Percentiles rank a stretch among this genome's conserved stretches.
These are phyloP conservation scores for Nomada lathburiana DNA, from an alignment of 2,888 invertebrate genomes.

Conservation along the genomic window DNA sequence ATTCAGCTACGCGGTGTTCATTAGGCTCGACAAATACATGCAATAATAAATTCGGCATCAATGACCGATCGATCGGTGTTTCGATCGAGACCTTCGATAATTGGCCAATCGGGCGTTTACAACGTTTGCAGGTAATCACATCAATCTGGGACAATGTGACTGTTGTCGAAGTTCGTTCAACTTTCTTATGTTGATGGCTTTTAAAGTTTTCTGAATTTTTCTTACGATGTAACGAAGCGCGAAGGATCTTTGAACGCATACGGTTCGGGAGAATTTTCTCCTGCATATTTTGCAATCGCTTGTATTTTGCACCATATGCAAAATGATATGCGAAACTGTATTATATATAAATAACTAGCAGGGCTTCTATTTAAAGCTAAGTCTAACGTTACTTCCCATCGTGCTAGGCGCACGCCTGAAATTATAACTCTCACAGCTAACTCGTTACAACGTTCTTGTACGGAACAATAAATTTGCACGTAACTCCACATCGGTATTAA, in stretches of 20 bases:
- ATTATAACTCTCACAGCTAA: too few species aligned
- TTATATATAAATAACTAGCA: too few species aligned
- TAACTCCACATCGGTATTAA: too few species aligned
- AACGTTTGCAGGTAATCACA: slow-evolving; percentile 22
- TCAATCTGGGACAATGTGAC: slow-evolving; percentile 1
- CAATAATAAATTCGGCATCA: slow-evolving; percentile 67
- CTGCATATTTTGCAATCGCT: too few species aligned
- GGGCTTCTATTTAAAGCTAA: too few species aligned
- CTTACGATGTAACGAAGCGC: neutral
- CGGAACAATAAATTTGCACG: too few species aligned
- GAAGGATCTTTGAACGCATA: neutral
- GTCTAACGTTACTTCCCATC: too few species aligned
- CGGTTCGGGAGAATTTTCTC: too few species aligned
- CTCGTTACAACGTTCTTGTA: too few species aligned
- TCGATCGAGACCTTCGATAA: slow-evolving; percentile 54
- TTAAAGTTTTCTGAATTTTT: neutral
- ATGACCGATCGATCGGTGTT: slow-evolving; percentile 58
- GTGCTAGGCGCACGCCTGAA: too few species aligned
- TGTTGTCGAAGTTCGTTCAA: neutral
- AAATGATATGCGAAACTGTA: too few species aligned
- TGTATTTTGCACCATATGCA: too few species aligned
- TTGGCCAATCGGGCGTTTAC: slow-evolving; percentile 43
- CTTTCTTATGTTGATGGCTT: neutral
- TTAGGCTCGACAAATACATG: slow-evolving; percentile 76
- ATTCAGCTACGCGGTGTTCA: slow-evolving; percentile 71